Base-by-base conservation (phyloP, 92 coral and sea anemone genomes). In the Desmophyllum pertusum region DNA sequence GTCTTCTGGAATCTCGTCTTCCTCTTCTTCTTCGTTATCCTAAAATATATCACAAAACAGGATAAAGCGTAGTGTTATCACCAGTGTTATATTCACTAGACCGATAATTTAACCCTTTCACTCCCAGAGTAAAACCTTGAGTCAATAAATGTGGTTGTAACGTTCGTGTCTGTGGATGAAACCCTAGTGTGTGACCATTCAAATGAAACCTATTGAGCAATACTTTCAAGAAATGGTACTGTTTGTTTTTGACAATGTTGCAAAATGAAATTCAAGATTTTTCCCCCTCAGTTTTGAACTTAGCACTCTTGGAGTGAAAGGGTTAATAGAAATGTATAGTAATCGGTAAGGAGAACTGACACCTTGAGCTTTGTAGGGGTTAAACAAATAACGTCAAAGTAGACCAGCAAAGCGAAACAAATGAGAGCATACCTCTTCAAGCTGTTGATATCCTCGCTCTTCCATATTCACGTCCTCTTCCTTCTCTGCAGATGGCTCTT, bases 1-100 rank as follows among this genome's bases (percentile, higher is more conserved):
- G 27, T 30, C 65, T 42, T 85, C 87, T 27, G 90, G 84, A 55
- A 72, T 46, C 30, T 84, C 89, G 21, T 73, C 92, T 33, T 55
- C 79, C 27, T 78, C 50, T 21, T 71, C 87, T 37, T 83, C 88
- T 25, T 83, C 67, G 37, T 75, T 40, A 25, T n/a, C 71, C 80
- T 68, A 70, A 66, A 40, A 15, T 13, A 52, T 3, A 75, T 11
- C 23, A 21, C 30, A 68, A 39, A 8, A 25, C 50, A 35, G 3
- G 10, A 50, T 17, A 4, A 10, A 39, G 41, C 41, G 14, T 35
- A 18, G n/a, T 31, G 4, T 33, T 15, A 2, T 0, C 3, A 14
- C 53, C 19, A 48, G n/a, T n/a, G n/a, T 46, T 46, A 15, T 15
- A 46, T 46, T 46, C 15, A 46, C 52, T 8, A 46, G 52, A 0